Base-by-base conservation (phyloP, 1,140 invertebrate species). In the Ladona fulva region DNA sequence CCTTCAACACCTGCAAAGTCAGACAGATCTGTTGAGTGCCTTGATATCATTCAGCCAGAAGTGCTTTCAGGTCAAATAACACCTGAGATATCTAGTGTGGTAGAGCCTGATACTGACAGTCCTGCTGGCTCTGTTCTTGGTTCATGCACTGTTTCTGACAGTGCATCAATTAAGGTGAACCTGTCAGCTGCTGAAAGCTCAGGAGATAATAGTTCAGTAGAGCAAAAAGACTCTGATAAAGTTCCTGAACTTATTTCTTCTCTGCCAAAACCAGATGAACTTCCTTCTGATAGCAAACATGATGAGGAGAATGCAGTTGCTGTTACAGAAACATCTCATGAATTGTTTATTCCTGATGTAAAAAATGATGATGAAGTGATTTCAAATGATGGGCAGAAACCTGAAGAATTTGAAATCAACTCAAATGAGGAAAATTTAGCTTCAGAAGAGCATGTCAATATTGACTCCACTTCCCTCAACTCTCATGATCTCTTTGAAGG, bases 201-300 rank as follows among this genome's bases (percentile, higher is more conserved):
- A 19, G 52, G 52, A 85, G 3, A 84, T 86, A 74, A 25, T 77
- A 76, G 75, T 52, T 74, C 79, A 14, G 59, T 77, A 29, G 52
- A 66, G n/a, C 52, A 66, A 3, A 66, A 66, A 66, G 52, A 66
- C 52, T 66, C 52, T 76, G 75, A 76, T 42, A 76, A 76, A 37
- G 12, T 42, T 29, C 25, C 37, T 12, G 75, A 76, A 22, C 75
- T 42, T 16, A 25, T 22, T 37, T 25, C 75, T 12, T 10, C 75
- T 14, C 42, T 25, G 16, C 12, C 75, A 76, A 76, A 29, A 37
- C 75, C 75, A 77, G 22, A 59, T 25, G 77, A 77, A 0, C 25
- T 73, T 14, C 52, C 25, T 66, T 6, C 16, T n/a, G 24, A 24
- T 77, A 7, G 19, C 3, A 77, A 44, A 77, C 8, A 0, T 22